Evolutionary conservation across 2,888 invertebrate genomes (phyloP).

Genomic region (Ariolimax columbianus): DNA sequence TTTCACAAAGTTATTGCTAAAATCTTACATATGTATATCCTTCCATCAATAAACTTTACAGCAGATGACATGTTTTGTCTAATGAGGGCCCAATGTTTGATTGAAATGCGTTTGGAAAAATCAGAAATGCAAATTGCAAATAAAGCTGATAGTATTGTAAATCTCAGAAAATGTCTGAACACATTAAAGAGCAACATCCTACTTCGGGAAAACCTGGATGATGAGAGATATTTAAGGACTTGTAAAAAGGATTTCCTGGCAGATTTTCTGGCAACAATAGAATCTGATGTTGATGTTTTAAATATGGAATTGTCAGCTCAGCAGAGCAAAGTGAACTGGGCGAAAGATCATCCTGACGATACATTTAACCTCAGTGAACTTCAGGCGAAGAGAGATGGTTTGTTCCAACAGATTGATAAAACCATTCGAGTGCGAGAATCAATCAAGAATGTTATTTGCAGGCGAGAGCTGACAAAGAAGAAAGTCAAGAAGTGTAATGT

Average conservation of each 20-base stretch:
- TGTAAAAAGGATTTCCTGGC: slow-evolving; percentile 40
- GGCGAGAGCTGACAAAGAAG: slow-evolving; percentile 31
- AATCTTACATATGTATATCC: slow-evolving; percentile 47
- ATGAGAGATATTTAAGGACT: slow-evolving; percentile 42
- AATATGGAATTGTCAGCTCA: slow-evolving; percentile 42
- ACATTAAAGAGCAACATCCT: slow-evolving; percentile 31
- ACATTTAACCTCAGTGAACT: background rate
- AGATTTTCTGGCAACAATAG: slow-evolving; percentile 32
- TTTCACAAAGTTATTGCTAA: slow-evolving; percentile 34
- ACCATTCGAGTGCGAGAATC: slow-evolving; percentile 39
- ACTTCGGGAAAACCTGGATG: slow-evolving; percentile 31
- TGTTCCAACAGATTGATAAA: slow-evolving; percentile 11
- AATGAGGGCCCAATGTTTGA: slow-evolving; percentile 30
- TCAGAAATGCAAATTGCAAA: slow-evolving; percentile 32
- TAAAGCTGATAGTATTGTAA: slow-evolving; percentile 25
- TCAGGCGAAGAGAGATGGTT: slow-evolving; percentile 11
- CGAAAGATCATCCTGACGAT: slow-evolving; percentile 16
- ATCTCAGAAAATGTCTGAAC: slow-evolving; percentile 25
- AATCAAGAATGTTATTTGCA: slow-evolving; percentile 42
- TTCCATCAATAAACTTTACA: slow-evolving; percentile 39
- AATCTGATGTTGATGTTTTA: slow-evolving; percentile 21
- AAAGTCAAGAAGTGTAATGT: slow-evolving; percentile 17
- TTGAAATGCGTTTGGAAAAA: slow-evolving; percentile 36
- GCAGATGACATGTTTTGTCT: slow-evolving; percentile 31
- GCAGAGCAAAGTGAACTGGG: slow-evolving; percentile 51